A percentile compares a stretch with the other conserved stretches of the same genome.
Conservation (phyloP, 1,140 invertebrate species). For the Catajapyx aquilonaris region DNA sequence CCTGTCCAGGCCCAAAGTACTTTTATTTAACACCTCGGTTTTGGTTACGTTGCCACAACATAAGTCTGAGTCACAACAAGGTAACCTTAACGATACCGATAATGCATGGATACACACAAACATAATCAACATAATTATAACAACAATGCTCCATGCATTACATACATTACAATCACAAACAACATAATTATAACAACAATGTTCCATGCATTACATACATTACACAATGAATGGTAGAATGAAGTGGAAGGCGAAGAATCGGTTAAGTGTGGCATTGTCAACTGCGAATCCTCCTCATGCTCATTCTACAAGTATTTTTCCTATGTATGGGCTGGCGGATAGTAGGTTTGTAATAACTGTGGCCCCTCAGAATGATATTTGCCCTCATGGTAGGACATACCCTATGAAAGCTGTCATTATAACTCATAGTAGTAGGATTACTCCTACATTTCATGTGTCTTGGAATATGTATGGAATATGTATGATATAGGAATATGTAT, state of each 20-base stretch:
- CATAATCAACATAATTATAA: no score
- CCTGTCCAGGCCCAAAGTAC: no score
- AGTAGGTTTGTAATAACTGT: constrained; percentile 48
- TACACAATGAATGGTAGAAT: constrained; percentile 44
- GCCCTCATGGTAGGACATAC: constrained; percentile 43
- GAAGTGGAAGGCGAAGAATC: constrained; percentile 49
- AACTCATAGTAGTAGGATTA: constrained; percentile 31
- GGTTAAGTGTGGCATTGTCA: constrained; percentile 39
- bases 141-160: no score
- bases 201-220: no score
- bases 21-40: no score
- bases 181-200: no score
- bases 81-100: no score
- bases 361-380: constrained; percentile 49
- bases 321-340: constrained; percentile 40
- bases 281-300: constrained; percentile 46
- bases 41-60: no score
- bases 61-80: no score
- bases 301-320: constrained; percentile 33
- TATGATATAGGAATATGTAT: constrained; percentile 17
- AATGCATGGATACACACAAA: no score
- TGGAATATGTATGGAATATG: constrained; percentile 16
- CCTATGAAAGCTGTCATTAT: constrained; percentile 44
- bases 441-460: constrained; percentile 29
- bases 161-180: no score